Evolutionary conservation across 2,888 invertebrate species (phyloP).

Genomic region (Agonopterix heracliana): DNA sequence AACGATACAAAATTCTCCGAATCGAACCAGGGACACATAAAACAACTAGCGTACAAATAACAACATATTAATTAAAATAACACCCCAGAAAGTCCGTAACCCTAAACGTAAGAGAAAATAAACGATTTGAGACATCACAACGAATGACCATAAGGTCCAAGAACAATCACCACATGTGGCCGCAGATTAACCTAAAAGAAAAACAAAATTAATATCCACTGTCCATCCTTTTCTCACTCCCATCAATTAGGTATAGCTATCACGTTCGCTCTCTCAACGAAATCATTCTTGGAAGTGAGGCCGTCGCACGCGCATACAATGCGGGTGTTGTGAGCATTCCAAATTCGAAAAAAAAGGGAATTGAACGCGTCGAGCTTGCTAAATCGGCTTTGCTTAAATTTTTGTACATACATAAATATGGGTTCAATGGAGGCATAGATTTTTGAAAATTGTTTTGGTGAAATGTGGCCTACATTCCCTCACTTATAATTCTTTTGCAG

Average conservation of each 20-base stretch:
- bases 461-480: too few species aligned
- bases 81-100: slow-evolving; percentile 58
- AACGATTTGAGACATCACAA: slow-evolving; percentile 34
- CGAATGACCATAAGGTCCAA: slow-evolving; percentile 73
- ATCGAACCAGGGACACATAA: not conserved
- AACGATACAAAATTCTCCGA: not conserved
- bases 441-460: too few species aligned
- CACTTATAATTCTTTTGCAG: too few species aligned
- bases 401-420: slow-evolving; percentile 27
- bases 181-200: slow-evolving; percentile 69
- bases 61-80: slow-evolving; percentile 67
- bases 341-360: slow-evolving; percentile 52
- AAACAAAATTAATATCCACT: slow-evolving; percentile 61
- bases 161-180: slow-evolving; percentile 75
- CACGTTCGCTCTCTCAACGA: slow-evolving; percentile 39
- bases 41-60: slow-evolving; percentile 4
- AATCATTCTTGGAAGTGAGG: slow-evolving; percentile 71
- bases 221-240: slow-evolving; percentile 26
- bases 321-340: slow-evolving; percentile 69
- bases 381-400: slow-evolving; percentile 46
- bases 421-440: too few species aligned
- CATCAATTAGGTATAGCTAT: slow-evolving; percentile 13
- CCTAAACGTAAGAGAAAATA: slow-evolving; percentile 25
- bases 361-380: slow-evolving; percentile 45
- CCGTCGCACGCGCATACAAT: slow-evolving; percentile 63